Evolutionary conservation across 2,888 invertebrate species (phyloP).

Genomic region (Tetragonula carbonaria): DNA sequence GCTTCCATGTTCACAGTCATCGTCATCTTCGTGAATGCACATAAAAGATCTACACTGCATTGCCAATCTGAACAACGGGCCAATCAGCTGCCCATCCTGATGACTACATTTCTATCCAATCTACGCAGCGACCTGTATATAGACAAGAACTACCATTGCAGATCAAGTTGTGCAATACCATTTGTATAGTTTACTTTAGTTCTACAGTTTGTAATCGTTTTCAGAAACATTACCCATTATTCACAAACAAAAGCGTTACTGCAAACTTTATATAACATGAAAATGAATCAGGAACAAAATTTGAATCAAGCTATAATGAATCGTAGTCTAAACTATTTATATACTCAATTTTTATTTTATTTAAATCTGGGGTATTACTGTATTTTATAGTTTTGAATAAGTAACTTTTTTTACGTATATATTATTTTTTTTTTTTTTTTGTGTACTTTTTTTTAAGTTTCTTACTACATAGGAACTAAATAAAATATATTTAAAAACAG

Average conservation of each 20-base stretch:
- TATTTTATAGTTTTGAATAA: slow-evolving; percentile 65
- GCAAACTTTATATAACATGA: slow-evolving; percentile 56
- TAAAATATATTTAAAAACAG: slow-evolving; percentile 37
- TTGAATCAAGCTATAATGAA: slow-evolving; percentile 49
- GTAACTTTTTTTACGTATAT: slow-evolving; percentile 63
- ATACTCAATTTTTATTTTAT: slow-evolving; percentile 47
- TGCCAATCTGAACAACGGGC: slow-evolving; percentile 82
- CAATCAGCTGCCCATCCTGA: slow-evolving; percentile 81
- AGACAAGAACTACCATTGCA: slow-evolving; percentile 75
- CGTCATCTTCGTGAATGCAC: slow-evolving; percentile 84
- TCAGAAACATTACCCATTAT: slow-evolving; percentile 65
- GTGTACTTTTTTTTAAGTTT: slow-evolving; percentile 53
- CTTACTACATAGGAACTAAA: slow-evolving; percentile 17
- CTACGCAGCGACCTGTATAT: slow-evolving; percentile 82
- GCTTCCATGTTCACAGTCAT: slow-evolving; percentile 84
- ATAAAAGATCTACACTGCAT: slow-evolving; percentile 82
- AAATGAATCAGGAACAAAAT: slow-evolving; percentile 52
- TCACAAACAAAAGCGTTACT: slow-evolving; percentile 61
- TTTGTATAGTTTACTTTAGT: slow-evolving; percentile 68
- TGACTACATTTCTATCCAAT: slow-evolving; percentile 83
- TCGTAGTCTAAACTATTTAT: slow-evolving; percentile 52
- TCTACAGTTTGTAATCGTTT: slow-evolving; percentile 64
- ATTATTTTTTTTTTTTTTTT: slow-evolving; percentile 47
- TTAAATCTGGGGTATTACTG: slow-evolving; percentile 50
- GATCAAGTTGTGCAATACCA: slow-evolving; percentile 71